Evolutionary conservation across 2,888 invertebrate species (phyloP).

Genomic region (Helobdella robusta): DNA sequence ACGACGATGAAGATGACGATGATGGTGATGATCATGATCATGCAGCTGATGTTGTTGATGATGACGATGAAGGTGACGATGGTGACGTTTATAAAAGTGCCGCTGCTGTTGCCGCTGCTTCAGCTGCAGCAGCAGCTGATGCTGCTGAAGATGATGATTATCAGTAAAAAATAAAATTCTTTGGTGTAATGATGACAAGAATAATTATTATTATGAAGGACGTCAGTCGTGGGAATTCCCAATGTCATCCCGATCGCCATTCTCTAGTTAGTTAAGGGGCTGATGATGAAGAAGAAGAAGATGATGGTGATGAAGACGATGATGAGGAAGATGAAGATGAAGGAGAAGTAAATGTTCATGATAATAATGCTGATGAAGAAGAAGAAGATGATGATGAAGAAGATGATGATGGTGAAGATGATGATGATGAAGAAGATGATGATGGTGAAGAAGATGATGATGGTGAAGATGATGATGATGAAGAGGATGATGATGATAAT

Average conservation of each 20-base stretch:
- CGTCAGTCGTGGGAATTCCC: no score
- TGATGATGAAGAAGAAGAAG: no score
- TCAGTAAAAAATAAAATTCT: not conserved
- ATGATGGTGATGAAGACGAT: slow-evolving; percentile 1
- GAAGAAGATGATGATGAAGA: slow-evolving; percentile 21
- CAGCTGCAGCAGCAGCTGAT: not conserved
- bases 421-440: slow-evolving; percentile 11
- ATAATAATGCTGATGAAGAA: slow-evolving; percentile 18
- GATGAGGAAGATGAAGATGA: slow-evolving; percentile 12
- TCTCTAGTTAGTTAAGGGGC: no score
- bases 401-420: slow-evolving; percentile 17
- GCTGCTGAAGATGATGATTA: not conserved
- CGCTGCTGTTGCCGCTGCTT: not conserved
- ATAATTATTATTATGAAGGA: no score
- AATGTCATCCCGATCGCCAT: no score
- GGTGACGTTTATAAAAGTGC: not conserved
- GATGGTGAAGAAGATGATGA: slow-evolving; percentile 20
- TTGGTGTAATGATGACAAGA: no score
- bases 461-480: slow-evolving; percentile 13
- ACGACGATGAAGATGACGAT: not conserved
- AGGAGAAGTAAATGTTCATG: slow-evolving; percentile 9
- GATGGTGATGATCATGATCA: not conserved
- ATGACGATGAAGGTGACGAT: not conserved
- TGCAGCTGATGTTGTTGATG: not conserved
- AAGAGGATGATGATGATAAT: not conserved